Evolutionary conservation across 2,888 invertebrate species (phyloP).

Genomic region (Eristalis intricaria): DNA sequence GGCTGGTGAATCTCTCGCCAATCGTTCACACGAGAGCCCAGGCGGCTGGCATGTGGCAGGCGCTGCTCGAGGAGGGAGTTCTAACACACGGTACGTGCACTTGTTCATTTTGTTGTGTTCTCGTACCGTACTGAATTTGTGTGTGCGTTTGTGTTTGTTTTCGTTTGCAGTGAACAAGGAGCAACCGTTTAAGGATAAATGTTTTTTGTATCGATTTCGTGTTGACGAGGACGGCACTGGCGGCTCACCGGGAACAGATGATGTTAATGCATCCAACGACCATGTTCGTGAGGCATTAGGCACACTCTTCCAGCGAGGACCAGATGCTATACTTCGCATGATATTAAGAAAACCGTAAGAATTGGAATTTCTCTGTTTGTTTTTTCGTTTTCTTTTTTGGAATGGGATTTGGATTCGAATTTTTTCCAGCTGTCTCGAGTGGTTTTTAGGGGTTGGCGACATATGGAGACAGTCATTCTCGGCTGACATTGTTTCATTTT

Average conservation of each 20-base stretch:
- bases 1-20: conserved; percentile 86
- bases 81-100: conserved; percentile 87
- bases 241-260: conserved; percentile 83
- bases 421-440: background rate
- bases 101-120: background rate
- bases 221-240: conserved; percentile 87
- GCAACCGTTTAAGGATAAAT: conserved; percentile 91
- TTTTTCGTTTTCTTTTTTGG: conserved; percentile 41
- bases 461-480: background rate
- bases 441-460: background rate
- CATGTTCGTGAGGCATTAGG: conserved; percentile 86
- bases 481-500: background rate
- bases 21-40: conserved; percentile 86
- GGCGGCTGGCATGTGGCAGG: conserved; percentile 92
- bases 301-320: conserved; percentile 87
- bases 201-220: conserved; percentile 90
- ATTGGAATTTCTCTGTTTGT: conserved; percentile 35
- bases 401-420: conserved; percentile 2
- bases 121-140: background rate
- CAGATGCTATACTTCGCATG: conserved; percentile 90
- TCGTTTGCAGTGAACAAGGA: conserved; percentile 86
- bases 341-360: conserved; percentile 90
- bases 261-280: conserved; percentile 86
- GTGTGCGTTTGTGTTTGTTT: background rate
- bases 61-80: conserved; percentile 89